Base-by-base conservation (phyloP, 37 sponge, comb jelly and placozoan species). In the Chondrosia reniformis region DNA sequence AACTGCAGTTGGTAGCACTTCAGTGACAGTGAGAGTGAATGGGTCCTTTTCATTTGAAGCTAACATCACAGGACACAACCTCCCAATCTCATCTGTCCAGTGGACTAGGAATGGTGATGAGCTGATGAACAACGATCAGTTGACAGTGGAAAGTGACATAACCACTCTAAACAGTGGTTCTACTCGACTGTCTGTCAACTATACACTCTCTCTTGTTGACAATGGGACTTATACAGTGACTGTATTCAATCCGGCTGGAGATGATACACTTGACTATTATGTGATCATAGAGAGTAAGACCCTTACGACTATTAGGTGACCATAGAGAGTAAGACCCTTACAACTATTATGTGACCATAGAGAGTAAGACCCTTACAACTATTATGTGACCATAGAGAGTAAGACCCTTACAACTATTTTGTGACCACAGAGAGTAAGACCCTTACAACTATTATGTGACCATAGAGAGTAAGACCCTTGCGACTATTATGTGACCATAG, bases 1-100 rank as follows among this genome's bases (percentile, higher is more conserved):
- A 44, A 69, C 43, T 39, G n/a, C 9, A 6, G n/a, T 40, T 25
- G n/a, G n/a, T 40, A 39, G 42, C 44, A 21, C 3, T 21, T 3
- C 72, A 39, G 25, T 69, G 72, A 38, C 72, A 40, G 72, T 69
- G n/a, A 40, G 44, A 42, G 72, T 69, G 41, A 69, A 7, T 34
- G 72, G 10, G 44, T 43, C 2, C 43, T 69, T 69, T 37, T 31
- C 36, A 9, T 52, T 83, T 39, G 33, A 34, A 32, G 76, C 46
- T 33, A 38, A 0, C 37, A 45, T 83, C 76, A 33, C 77, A 27
- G 77, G 36, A 9, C 76, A 75, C 67, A 83, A 83, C 76, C 49
- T 83, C 38, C 76, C 65, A 42, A 40, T 76, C 6, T 39, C 25
- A 36, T 21, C 19, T 4, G 34, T 83, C 17, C 33, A 37, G 42